phyloP scores from a whole-genome alignment of 92 coral and sea anemone species.

The Phenganax stokvisi region DNA sequence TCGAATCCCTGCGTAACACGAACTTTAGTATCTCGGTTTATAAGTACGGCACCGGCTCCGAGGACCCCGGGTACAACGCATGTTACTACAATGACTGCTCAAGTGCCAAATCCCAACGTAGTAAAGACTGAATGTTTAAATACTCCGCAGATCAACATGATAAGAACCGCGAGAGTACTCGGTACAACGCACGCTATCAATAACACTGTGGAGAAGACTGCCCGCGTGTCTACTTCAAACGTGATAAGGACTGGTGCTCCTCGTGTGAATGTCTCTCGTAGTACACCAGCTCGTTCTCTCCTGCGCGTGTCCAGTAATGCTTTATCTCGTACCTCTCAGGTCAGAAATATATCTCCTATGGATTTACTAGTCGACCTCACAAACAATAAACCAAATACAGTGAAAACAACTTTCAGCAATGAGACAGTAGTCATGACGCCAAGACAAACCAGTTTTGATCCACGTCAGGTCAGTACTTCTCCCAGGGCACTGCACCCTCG shows the following conservation, averaged over 20 bases:
- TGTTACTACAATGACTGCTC: neutral
- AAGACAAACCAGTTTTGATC: neutral
- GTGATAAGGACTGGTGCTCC: neutral
- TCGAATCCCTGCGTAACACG: neutral
- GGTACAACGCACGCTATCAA: neutral
- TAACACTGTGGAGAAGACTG: no score
- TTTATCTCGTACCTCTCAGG: neutral
- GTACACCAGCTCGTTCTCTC: neutral
- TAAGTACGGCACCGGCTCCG: neutral
- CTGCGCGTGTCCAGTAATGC: neutral
- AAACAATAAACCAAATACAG: conserved; percentile 16
- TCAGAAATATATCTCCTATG: conserved; percentile 23
- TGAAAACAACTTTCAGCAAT: neutral
- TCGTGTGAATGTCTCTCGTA: neutral
- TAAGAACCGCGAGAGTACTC: neutral
- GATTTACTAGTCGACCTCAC: conserved; percentile 32
- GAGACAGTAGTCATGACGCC: neutral
- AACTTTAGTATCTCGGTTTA: no score
- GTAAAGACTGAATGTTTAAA: neutral
- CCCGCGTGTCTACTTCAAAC: neutral
- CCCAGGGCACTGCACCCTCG: neutral
- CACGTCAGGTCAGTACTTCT: conserved; percentile 1
- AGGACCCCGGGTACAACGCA: neutral
- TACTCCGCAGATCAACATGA: no score
- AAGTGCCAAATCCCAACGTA: neutral